phyloP scores from a whole-genome alignment of 2,797 vertebrate genomes.

The Premnoplex brunnescens region DNA sequence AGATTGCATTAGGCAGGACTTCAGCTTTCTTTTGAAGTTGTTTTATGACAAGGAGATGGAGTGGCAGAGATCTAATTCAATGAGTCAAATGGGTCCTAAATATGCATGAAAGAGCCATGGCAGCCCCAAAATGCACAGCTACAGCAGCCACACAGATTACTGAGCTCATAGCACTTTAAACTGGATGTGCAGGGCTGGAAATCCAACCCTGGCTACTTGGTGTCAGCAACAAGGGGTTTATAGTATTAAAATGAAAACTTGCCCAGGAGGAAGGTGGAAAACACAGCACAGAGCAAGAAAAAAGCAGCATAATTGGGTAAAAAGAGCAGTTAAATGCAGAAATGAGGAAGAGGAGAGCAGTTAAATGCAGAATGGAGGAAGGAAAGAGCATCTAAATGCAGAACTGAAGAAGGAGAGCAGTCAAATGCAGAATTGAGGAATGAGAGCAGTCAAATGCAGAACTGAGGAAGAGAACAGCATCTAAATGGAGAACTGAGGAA shows the following conservation, averaged over 20 bases:
- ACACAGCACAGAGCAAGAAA: not conserved
- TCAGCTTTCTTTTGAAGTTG: not conserved
- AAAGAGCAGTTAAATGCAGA: not conserved
- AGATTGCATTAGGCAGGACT: not conserved
- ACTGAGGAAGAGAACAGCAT: not conserved
- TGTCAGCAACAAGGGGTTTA: not conserved
- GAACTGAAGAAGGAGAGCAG: not conserved
- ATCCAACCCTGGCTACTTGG: not conserved
- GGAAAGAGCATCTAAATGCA: not conserved
- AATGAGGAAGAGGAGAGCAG: not conserved
- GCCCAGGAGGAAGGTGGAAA: not conserved
- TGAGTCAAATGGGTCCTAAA: not conserved
- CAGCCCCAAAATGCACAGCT: not conserved
- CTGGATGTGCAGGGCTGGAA: not conserved
- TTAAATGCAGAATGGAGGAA: not conserved
- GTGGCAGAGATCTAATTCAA: not conserved
- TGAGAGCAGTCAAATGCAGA: not conserved
- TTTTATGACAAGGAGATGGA: not conserved
- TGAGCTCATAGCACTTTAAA: not conserved
- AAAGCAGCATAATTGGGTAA: fast-evolving
- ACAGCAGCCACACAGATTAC: not conserved
- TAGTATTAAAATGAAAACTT: not conserved
- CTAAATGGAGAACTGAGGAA: not conserved
- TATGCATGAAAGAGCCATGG: not conserved
- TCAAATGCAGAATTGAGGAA: not conserved